Evolutionary conservation across 2,113 vertebrate species (phyloP).

Genomic region (Lates calcarifer): DNA sequence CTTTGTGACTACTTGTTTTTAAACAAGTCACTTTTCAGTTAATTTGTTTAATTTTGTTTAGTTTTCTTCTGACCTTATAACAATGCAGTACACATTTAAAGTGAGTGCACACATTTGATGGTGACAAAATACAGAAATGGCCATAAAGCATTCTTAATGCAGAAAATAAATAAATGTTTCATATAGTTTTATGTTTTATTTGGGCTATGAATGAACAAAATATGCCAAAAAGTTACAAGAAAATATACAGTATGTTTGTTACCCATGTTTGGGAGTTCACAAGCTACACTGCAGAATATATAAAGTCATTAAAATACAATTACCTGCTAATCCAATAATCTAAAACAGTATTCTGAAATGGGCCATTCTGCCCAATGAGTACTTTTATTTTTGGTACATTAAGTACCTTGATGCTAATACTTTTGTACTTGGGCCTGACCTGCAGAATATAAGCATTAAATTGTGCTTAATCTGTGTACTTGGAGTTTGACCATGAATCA

Average conservation of each 20-base stretch:
- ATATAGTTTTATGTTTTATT: neutral
- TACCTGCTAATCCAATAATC: neutral
- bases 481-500: neutral
- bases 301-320: neutral
- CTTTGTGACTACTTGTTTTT: neutral
- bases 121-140: neutral
- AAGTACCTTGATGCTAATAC: neutral
- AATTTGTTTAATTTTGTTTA: neutral
- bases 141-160: neutral
- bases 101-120: neutral
- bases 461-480: neutral
- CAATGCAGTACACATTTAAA: neutral
- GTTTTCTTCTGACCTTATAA: neutral
- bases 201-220: neutral
- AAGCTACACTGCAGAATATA: neutral
- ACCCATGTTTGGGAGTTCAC: neutral
- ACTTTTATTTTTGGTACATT: neutral
- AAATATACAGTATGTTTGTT: neutral
- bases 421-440: neutral
- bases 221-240: neutral
- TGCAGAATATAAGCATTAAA: neutral
- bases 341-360: neutral
- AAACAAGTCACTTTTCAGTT: too few relatives aligned
- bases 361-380: neutral
- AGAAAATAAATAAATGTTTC: neutral